A percentile compares a stretch with the other conserved stretches of the same genome.
phyloP scores from a whole-genome alignment of 2,888 invertebrate species.

The Epinotia bilunana region DNA sequence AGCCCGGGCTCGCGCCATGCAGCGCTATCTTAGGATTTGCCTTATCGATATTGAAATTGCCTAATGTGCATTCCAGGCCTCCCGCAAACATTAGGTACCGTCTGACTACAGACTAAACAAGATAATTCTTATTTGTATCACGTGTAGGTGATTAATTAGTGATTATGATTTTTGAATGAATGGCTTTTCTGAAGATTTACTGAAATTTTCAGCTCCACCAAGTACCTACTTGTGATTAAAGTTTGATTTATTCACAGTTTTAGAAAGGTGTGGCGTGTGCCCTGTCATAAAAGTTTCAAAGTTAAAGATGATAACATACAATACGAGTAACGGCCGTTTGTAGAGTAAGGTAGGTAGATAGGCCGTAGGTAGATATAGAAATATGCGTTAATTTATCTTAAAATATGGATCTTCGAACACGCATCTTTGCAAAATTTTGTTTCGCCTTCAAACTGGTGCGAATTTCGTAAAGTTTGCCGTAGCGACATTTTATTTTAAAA shows the following conservation, averaged over 20 bases:
- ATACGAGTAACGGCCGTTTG: not conserved
- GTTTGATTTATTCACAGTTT: too few relatives aligned
- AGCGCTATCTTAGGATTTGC: constrained; percentile 37
- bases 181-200: not conserved
- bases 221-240: too few relatives aligned
- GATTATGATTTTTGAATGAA: not conserved
- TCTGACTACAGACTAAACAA: not conserved
- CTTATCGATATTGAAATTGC: constrained; percentile 31
- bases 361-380: not conserved
- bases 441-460: constrained; percentile 41
- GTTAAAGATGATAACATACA: not conserved
- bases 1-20: constrained; percentile 26
- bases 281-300: not conserved
- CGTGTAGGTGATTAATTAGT: not conserved
- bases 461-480: constrained; percentile 43
- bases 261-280: too few relatives aligned
- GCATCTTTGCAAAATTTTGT: constrained; percentile 12
- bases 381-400: not conserved
- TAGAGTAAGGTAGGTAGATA: too few relatives aligned
- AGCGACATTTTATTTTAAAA: constrained; percentile 44
- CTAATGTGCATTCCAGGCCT: constrained; percentile 25
- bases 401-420: constrained; percentile 7
- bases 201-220: not conserved
- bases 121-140: not conserved
- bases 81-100: not conserved